Evolutionary conservation across 2,113 vertebrate genomes (phyloP).

Genomic region (Lagenorhynchus albirostris): DNA sequence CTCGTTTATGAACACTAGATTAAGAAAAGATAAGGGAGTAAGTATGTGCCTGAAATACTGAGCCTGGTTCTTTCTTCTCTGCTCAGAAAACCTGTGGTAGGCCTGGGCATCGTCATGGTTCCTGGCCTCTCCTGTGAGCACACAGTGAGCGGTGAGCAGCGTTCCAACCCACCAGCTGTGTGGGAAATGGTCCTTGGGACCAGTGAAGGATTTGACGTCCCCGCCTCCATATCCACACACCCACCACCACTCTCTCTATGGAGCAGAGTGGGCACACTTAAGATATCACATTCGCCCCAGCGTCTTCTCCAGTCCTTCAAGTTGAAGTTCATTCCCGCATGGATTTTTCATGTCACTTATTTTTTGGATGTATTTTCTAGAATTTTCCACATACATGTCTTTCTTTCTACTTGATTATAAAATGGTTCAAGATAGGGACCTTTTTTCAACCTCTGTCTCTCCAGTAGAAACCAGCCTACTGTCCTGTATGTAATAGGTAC

Average conservation of each 20-base stretch:
- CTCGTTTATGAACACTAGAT: slow-evolving; percentile 19
- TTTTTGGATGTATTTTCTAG: not conserved
- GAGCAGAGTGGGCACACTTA: not conserved
- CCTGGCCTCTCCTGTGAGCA: not conserved
- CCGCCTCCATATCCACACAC: not conserved
- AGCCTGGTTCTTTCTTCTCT: slow-evolving; percentile 17
- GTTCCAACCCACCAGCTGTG: not conserved
- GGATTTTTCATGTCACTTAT: not conserved
- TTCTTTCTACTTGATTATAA: not conserved
- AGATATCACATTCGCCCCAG: not conserved
- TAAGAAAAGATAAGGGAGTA: slow-evolving; percentile 40
- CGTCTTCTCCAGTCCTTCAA: not conserved
- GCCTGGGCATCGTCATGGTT: not conserved
- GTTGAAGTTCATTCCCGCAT: not conserved
- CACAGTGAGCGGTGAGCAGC: not conserved
- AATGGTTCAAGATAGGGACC: not conserved
- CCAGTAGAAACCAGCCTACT: not conserved
- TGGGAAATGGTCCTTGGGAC: not conserved
- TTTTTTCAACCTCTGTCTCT: not conserved
- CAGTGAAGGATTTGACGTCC: not conserved
- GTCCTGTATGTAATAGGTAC: not conserved
- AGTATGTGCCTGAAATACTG: not conserved
- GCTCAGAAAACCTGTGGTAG: not conserved
- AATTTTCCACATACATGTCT: not conserved
- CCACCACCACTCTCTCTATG: not conserved